Evolutionary conservation across 2,113 vertebrate genomes (phyloP).

Genomic region (Rousettus leschenaultii): DNA sequence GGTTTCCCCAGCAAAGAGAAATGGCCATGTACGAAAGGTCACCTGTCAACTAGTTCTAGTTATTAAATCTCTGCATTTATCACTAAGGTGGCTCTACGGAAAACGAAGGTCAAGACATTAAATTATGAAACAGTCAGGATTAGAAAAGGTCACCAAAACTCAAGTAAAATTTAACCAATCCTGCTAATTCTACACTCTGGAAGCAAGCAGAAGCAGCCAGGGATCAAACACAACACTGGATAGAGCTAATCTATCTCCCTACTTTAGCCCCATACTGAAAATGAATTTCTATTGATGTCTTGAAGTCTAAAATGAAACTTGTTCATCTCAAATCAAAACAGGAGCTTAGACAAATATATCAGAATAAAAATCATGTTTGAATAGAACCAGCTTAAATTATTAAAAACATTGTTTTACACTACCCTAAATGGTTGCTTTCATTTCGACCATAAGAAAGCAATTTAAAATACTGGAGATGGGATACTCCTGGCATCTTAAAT

Average conservation of each 20-base stretch:
- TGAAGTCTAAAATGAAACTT: slow-evolving; percentile 50
- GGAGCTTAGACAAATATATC: slow-evolving; percentile 45
- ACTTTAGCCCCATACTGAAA: background rate
- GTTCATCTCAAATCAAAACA: slow-evolving; percentile 52
- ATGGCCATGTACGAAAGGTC: slow-evolving; percentile 82
- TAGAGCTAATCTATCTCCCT: background rate
- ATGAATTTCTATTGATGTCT: slow-evolving; percentile 17
- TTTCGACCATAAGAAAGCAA: slow-evolving; percentile 72
- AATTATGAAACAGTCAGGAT: slow-evolving; percentile 83
- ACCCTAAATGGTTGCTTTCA: slow-evolving; percentile 28
- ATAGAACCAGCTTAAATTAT: slow-evolving; percentile 57
- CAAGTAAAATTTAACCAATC: slow-evolving; percentile 69
- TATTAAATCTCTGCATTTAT: slow-evolving; percentile 86
- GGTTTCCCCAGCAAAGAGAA: slow-evolving; percentile 75
- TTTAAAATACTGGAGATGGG: slow-evolving; percentile 77
- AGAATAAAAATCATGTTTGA: slow-evolving; percentile 46
- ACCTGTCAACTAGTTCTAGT: slow-evolving; percentile 84
- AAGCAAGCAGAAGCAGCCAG: background rate
- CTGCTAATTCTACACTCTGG: slow-evolving; percentile 32
- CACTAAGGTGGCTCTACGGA: slow-evolving; percentile 78
- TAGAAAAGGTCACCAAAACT: slow-evolving; percentile 84
- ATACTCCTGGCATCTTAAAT: slow-evolving; percentile 68
- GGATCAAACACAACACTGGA: background rate
- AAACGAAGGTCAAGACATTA: slow-evolving; percentile 86
- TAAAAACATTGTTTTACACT: slow-evolving; percentile 45